These are phyloP conservation scores for Calidris pugnax DNA, from an alignment of 2,113 vertebrate genomes.

Conservation along the genomic window DNA sequence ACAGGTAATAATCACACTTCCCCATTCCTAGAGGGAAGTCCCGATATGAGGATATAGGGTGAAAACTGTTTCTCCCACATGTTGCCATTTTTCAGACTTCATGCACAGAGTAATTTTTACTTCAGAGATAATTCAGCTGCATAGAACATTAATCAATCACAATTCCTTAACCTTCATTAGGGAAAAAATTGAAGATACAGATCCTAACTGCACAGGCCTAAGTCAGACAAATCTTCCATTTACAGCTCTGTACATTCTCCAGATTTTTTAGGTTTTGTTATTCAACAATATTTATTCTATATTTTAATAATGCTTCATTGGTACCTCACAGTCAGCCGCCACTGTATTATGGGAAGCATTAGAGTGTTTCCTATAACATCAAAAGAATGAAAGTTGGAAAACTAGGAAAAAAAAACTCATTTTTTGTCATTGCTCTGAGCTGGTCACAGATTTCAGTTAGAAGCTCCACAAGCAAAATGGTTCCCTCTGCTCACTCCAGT, in stretches of 20 bases:
- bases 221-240: not conserved
- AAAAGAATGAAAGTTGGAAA: not conserved
- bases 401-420: accelerated
- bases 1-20: not conserved
- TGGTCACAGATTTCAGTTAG: not conserved
- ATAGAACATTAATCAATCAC: accelerated
- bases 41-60: not conserved
- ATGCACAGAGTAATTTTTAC: not conserved
- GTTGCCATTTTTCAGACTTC: not conserved
- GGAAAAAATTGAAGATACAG: not conserved
- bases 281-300: not conserved
- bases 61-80: not conserved
- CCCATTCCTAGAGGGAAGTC: not conserved
- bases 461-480: not conserved
- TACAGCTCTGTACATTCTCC: not conserved
- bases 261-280: not conserved
- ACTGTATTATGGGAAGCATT: not conserved
- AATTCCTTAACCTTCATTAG: not conserved
- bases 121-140: not conserved
- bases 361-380: not conserved
- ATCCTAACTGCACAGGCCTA: not conserved
- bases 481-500: not conserved
- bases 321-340: not conserved
- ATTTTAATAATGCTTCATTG: not conserved
- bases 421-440: not conserved